Evolutionary conservation across 2,888 invertebrate species (phyloP).

Genomic region (Brachyptera putata): DNA sequence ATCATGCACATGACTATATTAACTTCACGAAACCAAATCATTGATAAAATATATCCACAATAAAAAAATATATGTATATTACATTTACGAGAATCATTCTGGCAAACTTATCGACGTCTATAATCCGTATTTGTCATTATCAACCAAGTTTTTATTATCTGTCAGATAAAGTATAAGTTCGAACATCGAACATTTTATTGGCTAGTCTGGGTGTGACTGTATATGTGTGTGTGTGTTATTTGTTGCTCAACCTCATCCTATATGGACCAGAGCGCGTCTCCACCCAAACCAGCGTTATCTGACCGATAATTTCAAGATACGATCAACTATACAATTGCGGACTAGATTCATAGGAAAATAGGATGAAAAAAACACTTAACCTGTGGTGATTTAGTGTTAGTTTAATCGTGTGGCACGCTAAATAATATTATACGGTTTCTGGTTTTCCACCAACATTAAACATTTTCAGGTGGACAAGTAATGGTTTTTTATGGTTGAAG

Average conservation of each 20-base stretch:
- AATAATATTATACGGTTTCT: neutral
- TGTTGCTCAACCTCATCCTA: neutral
- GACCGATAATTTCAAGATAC: slow-evolving; percentile 16
- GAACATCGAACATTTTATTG: slow-evolving; percentile 15
- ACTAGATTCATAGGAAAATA: too few species aligned
- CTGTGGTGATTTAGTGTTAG: slow-evolving; percentile 11
- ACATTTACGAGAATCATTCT: too few species aligned
- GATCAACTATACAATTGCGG: slow-evolving; percentile 2
- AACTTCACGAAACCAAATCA: too few species aligned
- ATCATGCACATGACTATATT: too few species aligned
- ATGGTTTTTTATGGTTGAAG: neutral
- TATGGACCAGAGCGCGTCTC: slow-evolving; percentile 7
- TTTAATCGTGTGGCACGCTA: slow-evolving; percentile 6
- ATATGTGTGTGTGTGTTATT: neutral
- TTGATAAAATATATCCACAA: too few species aligned
- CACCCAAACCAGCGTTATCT: slow-evolving; percentile 19
- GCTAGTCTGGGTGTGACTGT: slow-evolving; percentile 12
- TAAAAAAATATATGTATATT: too few species aligned
- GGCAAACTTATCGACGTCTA: too few species aligned
- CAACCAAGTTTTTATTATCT: neutral
- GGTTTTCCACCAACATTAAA: slow-evolving; percentile 5
- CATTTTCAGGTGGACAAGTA: slow-evolving; percentile 4
- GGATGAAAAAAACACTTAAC: slow-evolving; percentile 5
- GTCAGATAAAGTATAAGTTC: slow-evolving; percentile 1
- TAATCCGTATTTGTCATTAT: too few species aligned